Conservation (phyloP, 2,113 vertebrate genomes). For the Marmota monax region DNA sequence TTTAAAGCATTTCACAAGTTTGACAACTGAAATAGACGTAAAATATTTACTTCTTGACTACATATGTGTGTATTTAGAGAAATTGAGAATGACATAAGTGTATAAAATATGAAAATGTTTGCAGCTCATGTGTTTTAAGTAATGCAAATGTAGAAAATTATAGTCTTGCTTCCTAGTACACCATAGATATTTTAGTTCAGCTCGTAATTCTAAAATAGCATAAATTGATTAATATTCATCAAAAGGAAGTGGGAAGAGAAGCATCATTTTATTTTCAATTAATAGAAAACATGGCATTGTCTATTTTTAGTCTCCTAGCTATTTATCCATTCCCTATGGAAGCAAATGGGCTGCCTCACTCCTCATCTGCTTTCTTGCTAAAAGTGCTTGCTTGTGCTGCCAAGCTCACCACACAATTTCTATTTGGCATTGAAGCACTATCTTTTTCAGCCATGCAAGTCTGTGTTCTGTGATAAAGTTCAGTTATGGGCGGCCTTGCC, state of each 20-base stretch:
- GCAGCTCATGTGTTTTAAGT: conserved; percentile 46
- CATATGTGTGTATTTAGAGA: neutral
- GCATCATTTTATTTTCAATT: conserved; percentile 70
- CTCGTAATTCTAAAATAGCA: conserved; percentile 73
- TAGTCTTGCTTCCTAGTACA: neutral
- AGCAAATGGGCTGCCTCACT: conserved; percentile 67
- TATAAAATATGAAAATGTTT: conserved; percentile 20
- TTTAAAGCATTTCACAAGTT: neutral
- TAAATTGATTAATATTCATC: conserved; percentile 59
- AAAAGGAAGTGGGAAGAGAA: conserved; percentile 70
- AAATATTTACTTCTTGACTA: neutral
- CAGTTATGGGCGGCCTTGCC: conserved; percentile 73
- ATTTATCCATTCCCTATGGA: conserved; percentile 80
- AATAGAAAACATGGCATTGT: conserved; percentile 73
- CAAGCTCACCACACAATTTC: conserved; percentile 76
- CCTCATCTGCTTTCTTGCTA: conserved; percentile 76
- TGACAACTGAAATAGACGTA: neutral
- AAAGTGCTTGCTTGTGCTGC: conserved; percentile 78
- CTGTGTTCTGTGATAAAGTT: conserved; percentile 85
- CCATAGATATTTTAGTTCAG: neutral
- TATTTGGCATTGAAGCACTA: conserved; percentile 80
- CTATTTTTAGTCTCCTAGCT: conserved; percentile 79
- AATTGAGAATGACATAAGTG: neutral
- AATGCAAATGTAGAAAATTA: conserved; percentile 59
- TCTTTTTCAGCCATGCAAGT: conserved; percentile 82